Base-by-base conservation (phyloP, 2,113 vertebrate species). In the Astatotilapia flaviijosephi region DNA sequence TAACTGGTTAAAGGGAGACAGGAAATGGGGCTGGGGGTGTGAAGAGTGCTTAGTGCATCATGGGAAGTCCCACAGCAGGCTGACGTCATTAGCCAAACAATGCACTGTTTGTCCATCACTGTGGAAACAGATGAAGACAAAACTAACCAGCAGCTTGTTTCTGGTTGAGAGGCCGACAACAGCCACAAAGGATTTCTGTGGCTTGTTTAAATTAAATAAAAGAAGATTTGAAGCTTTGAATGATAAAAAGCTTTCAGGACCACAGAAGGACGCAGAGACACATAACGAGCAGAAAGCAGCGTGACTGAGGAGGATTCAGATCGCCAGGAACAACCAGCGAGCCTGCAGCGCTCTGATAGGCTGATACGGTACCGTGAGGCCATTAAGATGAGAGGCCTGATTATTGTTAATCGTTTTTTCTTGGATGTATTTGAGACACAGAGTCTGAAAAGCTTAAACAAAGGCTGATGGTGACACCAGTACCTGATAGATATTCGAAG, bases 281-380 rank as follows among this genome's bases (percentile, higher is more conserved):
- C 56, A 60, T 0, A 31, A 0, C 7, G 26, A 58, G 56, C 58
- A 62, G 28, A 62, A 11, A 62, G 58, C 28, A 62, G 58, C 2
- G 58, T 4, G 28, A 33, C 31, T 3, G 1, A 60, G 56, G 0
- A 6, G 5, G 17, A 35, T 35, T 35, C 58, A 23, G 10, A 23
- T 7, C 21, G 4, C 54, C 4, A 5, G 33, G 60, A 37, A 4
- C 33, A 37, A 0, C 5, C 13, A 9, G 35, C 2, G 5, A 40
- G n/a, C 3, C 35, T 14, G 62, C 62, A 3, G 65, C 2, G n/a
- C 65, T 26, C 2, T 42, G n/a, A 15, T 70, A n/a, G 5, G 65
- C n/a, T 15, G 37, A 42, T 42, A 23, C 2, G 65, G 13, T 15
- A 42, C n/a, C 13, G 2, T 1, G 37, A 23, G 12, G 62, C 37